Conservation (phyloP, 1,140 invertebrate genomes). For the Gryllus bimaculatus region DNA sequence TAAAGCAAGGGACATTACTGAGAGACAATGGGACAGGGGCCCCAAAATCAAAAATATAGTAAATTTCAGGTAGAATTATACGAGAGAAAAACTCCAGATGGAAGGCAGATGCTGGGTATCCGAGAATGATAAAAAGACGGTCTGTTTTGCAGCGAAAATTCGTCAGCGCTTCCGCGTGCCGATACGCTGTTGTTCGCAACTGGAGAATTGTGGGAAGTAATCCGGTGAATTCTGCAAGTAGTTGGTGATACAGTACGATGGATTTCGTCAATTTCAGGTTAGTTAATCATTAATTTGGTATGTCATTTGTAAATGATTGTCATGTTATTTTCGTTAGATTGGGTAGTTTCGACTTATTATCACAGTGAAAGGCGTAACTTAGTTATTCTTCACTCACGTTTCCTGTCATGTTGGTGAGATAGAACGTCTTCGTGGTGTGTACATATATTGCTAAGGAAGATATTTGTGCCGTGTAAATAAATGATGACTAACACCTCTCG, state of each 20-base stretch:
- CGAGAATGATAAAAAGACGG: too few relatives aligned
- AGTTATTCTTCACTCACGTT: neutral
- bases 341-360: neutral
- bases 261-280: neutral
- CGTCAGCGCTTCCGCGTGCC: neutral
- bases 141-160: too few relatives aligned
- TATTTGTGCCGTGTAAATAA: neutral
- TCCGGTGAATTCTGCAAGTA: constrained; percentile 3
- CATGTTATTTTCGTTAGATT: neutral
- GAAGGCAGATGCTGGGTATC: too few relatives aligned
- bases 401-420: neutral
- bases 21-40: too few relatives aligned
- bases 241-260: neutral
- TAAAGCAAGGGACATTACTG: too few relatives aligned
- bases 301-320: neutral
- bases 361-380: neutral
- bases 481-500: neutral
- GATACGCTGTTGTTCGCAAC: neutral
- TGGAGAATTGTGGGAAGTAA: neutral
- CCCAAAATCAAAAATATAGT: too few relatives aligned
- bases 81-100: too few relatives aligned
- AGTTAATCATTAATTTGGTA: neutral
- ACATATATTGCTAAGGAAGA: neutral
- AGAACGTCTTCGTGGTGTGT: neutral
- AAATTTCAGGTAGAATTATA: too few relatives aligned